These are phyloP conservation scores for Brachynemurus nebulosus DNA, from an alignment of 2,888 invertebrate genomes.

Conservation along the genomic window DNA sequence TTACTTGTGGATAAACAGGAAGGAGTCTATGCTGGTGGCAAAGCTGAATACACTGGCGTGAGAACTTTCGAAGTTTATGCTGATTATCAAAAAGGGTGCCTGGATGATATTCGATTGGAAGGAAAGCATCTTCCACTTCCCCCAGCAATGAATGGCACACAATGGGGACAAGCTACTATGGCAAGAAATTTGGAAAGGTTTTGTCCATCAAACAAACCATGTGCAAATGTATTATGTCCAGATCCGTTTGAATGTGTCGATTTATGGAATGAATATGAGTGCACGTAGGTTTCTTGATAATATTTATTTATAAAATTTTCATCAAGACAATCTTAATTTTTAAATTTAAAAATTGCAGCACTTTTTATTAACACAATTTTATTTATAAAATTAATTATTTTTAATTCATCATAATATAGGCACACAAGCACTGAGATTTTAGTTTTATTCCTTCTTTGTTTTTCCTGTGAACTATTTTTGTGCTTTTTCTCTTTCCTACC, in stretches of 20 bases:
- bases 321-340: background rate
- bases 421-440: conserved; percentile 4
- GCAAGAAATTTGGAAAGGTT: conserved; percentile 80
- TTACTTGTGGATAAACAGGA: conserved; percentile 85
- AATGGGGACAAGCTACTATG: conserved; percentile 93
- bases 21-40: conserved; percentile 90
- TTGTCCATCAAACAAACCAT: conserved; percentile 91
- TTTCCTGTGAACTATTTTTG: conserved; percentile 3
- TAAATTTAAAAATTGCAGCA: background rate
- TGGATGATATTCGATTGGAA: conserved; percentile 77
- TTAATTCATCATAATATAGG: background rate
- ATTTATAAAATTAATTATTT: background rate
- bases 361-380: background rate
- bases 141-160: conserved; percentile 88
- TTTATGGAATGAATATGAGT: conserved; percentile 96
- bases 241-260: conserved; percentile 91
- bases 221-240: conserved; percentile 85
- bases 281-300: conserved; percentile 67
- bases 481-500: background rate
- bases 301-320: conserved; percentile 6
- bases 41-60: conserved; percentile 89
- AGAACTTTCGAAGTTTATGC: conserved; percentile 88
- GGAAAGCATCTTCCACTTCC: conserved; percentile 90
- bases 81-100: conserved; percentile 84
- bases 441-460: background rate